A percentile compares a stretch with the other conserved stretches of the same genome.
Conservation (phyloP, 2,113 vertebrate genomes). For the Myotis davidii region DNA sequence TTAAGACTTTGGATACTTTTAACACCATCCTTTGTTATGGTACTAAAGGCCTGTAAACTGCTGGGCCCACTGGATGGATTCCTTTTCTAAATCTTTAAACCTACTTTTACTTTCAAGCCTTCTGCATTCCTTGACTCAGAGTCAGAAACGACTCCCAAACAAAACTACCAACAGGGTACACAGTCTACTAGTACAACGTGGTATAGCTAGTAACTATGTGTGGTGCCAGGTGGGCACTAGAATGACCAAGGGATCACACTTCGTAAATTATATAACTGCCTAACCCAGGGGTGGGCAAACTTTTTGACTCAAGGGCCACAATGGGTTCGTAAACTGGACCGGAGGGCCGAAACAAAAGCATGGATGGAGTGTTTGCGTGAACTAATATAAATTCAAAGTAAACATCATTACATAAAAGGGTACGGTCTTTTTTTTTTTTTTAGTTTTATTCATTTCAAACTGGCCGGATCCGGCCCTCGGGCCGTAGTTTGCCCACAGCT, state of each 20-base stretch:
- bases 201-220: not conserved
- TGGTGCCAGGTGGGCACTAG: not conserved
- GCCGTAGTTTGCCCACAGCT: no score
- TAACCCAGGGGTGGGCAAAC: no score
- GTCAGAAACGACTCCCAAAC: not conserved
- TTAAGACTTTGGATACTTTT: conserved; percentile 23
- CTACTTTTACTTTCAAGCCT: not conserved
- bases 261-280: not conserved
- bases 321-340: no score
- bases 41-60: not conserved
- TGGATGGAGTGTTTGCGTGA: no score
- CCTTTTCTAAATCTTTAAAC: not conserved
- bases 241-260: not conserved
- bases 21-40: not conserved
- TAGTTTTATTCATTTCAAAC: no score
- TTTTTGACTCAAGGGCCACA: no score
- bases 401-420: no score
- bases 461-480: no score
- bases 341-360: no score
- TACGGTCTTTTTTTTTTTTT: no score
- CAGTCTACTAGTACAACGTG: rapidly evolving
- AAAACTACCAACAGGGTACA: not conserved
- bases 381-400: no score
- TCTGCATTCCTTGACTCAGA: not conserved
- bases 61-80: not conserved